Evolutionary conservation across 2,113 vertebrate genomes (phyloP).

Genomic region (Sylvilagus bachmani): DNA sequence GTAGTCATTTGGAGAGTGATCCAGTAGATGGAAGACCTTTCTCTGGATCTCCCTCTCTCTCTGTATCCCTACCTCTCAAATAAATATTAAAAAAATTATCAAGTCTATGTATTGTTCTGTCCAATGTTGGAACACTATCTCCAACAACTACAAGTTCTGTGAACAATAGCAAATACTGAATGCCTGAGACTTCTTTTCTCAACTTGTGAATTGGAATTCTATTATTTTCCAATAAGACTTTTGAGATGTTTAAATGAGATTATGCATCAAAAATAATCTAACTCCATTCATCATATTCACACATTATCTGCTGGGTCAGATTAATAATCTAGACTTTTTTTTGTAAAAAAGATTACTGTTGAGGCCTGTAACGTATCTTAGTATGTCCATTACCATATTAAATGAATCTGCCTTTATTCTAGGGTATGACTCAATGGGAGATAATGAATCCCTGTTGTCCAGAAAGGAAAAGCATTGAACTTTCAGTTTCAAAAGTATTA

Average conservation of each 20-base stretch:
- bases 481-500: neutral
- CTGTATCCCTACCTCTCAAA: too few relatives aligned
- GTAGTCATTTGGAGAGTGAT: too few relatives aligned
- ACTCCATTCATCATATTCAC: neutral
- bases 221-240: neutral
- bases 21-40: too few relatives aligned
- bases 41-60: too few relatives aligned
- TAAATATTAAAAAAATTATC: too few relatives aligned
- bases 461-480: neutral
- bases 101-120: neutral
- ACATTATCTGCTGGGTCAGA: neutral
- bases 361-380: rapidly evolving
- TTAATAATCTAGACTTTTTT: neutral
- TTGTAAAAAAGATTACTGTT: neutral
- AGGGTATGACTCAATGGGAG: neutral
- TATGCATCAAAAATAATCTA: neutral
- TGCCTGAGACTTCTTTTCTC: neutral
- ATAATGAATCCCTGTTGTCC: neutral
- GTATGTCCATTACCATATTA: neutral
- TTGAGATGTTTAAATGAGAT: neutral
- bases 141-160: neutral
- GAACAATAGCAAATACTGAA: neutral
- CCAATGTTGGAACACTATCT: neutral
- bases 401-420: neutral
- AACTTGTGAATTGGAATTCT: neutral